Conservation (phyloP, 2,797 vertebrate genomes). For the Odontamblyopus rebecca region DNA sequence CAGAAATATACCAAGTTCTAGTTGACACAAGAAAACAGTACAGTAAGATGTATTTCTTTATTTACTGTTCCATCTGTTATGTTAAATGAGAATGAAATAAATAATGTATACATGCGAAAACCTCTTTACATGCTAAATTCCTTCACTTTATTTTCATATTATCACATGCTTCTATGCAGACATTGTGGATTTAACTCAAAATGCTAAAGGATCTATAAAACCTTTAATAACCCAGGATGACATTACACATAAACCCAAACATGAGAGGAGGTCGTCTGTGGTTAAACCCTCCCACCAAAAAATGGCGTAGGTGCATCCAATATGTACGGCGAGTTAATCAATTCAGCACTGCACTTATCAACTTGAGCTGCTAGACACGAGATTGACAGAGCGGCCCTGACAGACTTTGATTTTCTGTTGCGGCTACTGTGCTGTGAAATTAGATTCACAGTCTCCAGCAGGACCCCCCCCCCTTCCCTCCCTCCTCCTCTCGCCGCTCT, state of each 20-base stretch:
- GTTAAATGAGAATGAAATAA: not conserved
- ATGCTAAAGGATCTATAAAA: not conserved
- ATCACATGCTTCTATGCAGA: too few relatives aligned
- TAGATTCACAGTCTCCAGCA: conserved; percentile 78
- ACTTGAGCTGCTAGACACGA: conserved; percentile 72
- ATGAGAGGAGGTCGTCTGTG: conserved; percentile 1
- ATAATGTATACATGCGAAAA: not conserved
- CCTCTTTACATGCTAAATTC: not conserved
- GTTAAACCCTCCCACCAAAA: conserved; percentile 27
- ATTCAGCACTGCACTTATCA: conserved; percentile 76
- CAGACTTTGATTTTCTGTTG: conserved; percentile 80
- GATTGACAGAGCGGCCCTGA: conserved; percentile 77
- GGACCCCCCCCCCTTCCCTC: conserved; percentile 29
- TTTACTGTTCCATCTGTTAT: not conserved
- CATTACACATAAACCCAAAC: conserved; percentile 4
- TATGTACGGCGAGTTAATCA: conserved; percentile 72
- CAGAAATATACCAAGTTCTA: not conserved
- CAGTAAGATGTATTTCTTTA: not conserved
- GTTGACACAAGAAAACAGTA: not conserved
- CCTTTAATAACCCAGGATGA: not conserved
- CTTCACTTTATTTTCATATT: too few relatives aligned
- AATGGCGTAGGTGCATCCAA: conserved; percentile 61
- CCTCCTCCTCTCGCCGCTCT: conserved; percentile 47
- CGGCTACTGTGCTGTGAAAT: conserved; percentile 82
- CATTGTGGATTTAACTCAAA: not conserved